Conservation (phyloP, 1,140 invertebrate species). For the Cyclargus thomasi region DNA sequence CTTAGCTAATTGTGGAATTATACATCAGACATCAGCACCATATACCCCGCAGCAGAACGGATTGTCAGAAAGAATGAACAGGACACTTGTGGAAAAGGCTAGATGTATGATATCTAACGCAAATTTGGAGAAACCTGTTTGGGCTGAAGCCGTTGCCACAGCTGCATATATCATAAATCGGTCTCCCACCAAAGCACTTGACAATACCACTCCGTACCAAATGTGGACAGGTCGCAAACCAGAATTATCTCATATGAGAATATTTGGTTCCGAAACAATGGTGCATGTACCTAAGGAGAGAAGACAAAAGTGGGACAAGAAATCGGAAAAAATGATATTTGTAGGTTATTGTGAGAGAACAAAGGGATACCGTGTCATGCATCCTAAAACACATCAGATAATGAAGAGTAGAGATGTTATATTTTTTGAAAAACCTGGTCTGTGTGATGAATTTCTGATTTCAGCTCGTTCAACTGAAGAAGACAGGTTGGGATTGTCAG, state of each 20-base stretch:
- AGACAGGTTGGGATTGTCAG: no score
- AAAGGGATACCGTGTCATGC: constrained; percentile 50
- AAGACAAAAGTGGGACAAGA: constrained; percentile 52
- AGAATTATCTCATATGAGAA: constrained; percentile 32
- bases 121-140: constrained; percentile 16
- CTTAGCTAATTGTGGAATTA: constrained; percentile 21
- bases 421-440: constrained; percentile 36
- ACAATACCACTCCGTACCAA: constrained; percentile 48
- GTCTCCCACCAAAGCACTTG: constrained; percentile 20
- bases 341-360: constrained; percentile 52
- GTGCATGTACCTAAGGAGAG: constrained; percentile 53
- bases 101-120: constrained; percentile 21
- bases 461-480: background rate
- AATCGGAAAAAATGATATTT: constrained; percentile 44
- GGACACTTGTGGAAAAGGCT: constrained; percentile 22
- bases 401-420: constrained; percentile 41
- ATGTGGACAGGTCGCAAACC: constrained; percentile 51
- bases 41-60: constrained; percentile 27
- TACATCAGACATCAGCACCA: constrained; percentile 22
- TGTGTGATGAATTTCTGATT: constrained; percentile 13
- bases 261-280: constrained; percentile 61
- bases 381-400: constrained; percentile 32
- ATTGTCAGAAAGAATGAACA: constrained; percentile 21
- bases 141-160: constrained; percentile 16
- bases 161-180: constrained; percentile 29